Percentiles rank a stretch among this genome's conserved stretches.
Conservation (phyloP, 2,113 vertebrate species). For the Indicator maculatus region DNA sequence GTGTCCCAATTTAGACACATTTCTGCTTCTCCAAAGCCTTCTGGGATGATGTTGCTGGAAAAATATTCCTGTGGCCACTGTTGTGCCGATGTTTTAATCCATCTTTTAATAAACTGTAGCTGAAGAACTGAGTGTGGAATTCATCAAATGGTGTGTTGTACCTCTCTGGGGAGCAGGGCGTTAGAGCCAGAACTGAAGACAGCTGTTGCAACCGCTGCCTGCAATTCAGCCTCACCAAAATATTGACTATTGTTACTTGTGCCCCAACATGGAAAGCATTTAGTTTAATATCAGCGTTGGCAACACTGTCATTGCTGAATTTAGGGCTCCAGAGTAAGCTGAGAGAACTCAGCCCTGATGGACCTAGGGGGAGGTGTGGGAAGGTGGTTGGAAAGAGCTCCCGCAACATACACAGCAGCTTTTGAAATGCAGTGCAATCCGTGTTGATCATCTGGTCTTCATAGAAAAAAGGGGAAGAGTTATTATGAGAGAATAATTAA, state of each 20-base stretch:
- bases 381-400: not conserved
- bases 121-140: constrained; percentile 72
- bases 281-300: constrained; percentile 56
- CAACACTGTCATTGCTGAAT: constrained; percentile 35
- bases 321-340: constrained; percentile 9
- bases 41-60: constrained; percentile 69
- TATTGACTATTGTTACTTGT: constrained; percentile 69
- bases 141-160: constrained; percentile 60
- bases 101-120: constrained; percentile 77
- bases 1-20: constrained; percentile 60
- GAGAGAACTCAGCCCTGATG: not conserved
- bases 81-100: constrained; percentile 76
- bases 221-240: constrained; percentile 66
- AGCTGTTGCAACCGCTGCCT: constrained; percentile 70
- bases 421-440: not conserved
- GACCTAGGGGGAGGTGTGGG: not conserved
- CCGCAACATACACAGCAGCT: not conserved
- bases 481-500: constrained; percentile 76
- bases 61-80: constrained; percentile 66
- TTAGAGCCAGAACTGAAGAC: constrained; percentile 63
- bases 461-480: constrained; percentile 63
- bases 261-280: constrained; percentile 65
- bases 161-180: constrained; percentile 62
- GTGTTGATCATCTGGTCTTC: constrained; percentile 68
- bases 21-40: constrained; percentile 7